A percentile compares a stretch with the other conserved stretches of the same genome.
Evolutionary conservation across 2,113 vertebrate genomes (phyloP).

Genomic region (Ciconia boyciana): DNA sequence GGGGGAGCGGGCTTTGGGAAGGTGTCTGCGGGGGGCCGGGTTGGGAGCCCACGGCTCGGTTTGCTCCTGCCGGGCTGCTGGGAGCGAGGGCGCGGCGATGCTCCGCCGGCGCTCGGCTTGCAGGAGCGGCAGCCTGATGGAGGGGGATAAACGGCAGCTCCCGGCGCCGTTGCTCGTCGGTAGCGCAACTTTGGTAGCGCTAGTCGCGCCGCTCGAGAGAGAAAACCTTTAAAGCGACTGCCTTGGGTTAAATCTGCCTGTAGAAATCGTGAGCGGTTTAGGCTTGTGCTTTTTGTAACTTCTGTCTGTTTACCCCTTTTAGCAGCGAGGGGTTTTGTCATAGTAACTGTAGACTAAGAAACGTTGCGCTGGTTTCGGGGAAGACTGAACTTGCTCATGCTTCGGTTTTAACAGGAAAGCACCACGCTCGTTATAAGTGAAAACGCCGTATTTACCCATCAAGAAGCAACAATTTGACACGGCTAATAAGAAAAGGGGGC

Average conservation of each 20-base stretch:
- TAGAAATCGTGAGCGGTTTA: background rate
- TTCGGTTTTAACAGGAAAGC: background rate
- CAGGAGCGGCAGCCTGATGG: background rate
- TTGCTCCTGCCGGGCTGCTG: background rate
- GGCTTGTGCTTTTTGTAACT: background rate
- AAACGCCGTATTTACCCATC: background rate
- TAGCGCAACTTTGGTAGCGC: rapidly evolving
- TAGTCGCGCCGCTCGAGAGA: rapidly evolving
- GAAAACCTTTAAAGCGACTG: background rate
- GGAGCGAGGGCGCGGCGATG: background rate
- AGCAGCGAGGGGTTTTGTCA: background rate
- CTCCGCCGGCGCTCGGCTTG: background rate
- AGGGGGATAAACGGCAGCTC: background rate
- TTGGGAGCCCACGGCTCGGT: too few relatives aligned
- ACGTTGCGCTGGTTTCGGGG: rapidly evolving
- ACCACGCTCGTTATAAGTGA: background rate
- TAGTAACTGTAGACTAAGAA: background rate
- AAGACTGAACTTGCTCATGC: background rate
- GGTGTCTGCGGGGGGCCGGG: background rate
- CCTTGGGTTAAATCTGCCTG: rapidly evolving
- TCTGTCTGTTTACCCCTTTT: background rate
- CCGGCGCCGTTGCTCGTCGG: background rate
- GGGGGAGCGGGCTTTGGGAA: background rate
- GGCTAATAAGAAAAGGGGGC: background rate
- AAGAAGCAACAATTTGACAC: background rate